Evolutionary conservation across 2,888 invertebrate genomes (phyloP).

Genomic region (Ctenicera cuprea): DNA sequence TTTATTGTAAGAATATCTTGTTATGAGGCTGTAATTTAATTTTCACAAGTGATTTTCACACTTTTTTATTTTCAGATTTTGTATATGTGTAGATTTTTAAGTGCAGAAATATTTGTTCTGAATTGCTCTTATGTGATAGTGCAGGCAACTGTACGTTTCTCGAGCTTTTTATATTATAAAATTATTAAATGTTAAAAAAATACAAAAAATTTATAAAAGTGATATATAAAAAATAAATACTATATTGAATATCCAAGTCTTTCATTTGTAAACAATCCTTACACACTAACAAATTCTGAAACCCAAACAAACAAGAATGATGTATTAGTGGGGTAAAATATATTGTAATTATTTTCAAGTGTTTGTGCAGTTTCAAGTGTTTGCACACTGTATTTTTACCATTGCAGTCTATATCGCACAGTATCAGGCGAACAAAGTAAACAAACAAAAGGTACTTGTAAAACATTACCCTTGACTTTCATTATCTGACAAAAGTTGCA

Average conservation of each 20-base stretch:
- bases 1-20: conserved; percentile 45
- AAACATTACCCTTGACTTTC: too few relatives aligned
- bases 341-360: background rate
- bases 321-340: too few relatives aligned
- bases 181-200: conserved; percentile 50
- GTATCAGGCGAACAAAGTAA: too few relatives aligned
- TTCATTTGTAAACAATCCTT: background rate
- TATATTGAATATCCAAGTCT: conserved; percentile 37
- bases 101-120: conserved; percentile 47
- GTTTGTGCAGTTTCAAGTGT: background rate
- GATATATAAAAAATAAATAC: conserved; percentile 49
- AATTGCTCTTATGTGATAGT: conserved; percentile 58
- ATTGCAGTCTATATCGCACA: too few relatives aligned
- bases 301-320: too few relatives aligned
- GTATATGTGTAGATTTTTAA: conserved; percentile 41
- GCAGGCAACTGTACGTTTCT: conserved; percentile 57
- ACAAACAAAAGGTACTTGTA: too few relatives aligned
- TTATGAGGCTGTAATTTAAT: conserved; percentile 51
- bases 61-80: conserved; percentile 51
- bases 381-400: background rate
- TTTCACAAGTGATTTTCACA: conserved; percentile 38
- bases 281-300: too few relatives aligned
- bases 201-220: conserved; percentile 47
- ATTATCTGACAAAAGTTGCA: too few relatives aligned
- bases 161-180: conserved; percentile 57